These are phyloP conservation scores for Drosophila recens DNA, from an alignment of 2,888 invertebrate species.

Conservation along the genomic window DNA sequence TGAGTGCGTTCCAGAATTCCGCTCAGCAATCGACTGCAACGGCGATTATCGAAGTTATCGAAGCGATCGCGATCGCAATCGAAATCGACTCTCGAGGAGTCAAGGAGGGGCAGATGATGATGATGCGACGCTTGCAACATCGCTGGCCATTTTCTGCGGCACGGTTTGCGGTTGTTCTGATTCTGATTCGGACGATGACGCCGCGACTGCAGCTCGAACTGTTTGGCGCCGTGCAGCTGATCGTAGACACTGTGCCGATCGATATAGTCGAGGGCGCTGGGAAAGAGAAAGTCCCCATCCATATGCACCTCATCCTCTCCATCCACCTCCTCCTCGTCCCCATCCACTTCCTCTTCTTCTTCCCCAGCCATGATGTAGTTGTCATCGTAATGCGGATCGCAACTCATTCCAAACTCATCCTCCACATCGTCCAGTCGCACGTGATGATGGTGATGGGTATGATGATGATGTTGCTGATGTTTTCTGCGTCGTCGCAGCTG, in stretches of 20 bases:
- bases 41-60: conserved; percentile 44
- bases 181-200: too few species aligned
- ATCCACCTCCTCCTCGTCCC: conserved; percentile 52
- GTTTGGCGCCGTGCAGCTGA: conserved; percentile 71
- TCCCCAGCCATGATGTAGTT: conserved; percentile 67
- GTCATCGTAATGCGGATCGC: conserved; percentile 58
- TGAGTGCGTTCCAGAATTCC: conserved; percentile 82
- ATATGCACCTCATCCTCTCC: conserved; percentile 49
- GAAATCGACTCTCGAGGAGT: conserved; percentile 9
- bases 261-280: conserved; percentile 65
- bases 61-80: not conserved
- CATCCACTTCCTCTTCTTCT: conserved; percentile 56
- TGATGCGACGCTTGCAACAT: conserved; percentile 37
- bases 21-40: conserved; percentile 80
- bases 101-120: conserved; percentile 24
- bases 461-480: conserved; percentile 50
- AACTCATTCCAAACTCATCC: conserved; percentile 66
- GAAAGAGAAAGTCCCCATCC: conserved; percentile 71
- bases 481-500: conserved; percentile 55
- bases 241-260: conserved; percentile 71
- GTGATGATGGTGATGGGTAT: conserved; percentile 57
- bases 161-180: conserved; percentile 76
- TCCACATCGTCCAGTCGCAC: conserved; percentile 73
- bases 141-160: conserved; percentile 82
- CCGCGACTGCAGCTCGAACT: conserved; percentile 78